Base-by-base conservation (phyloP, 2,888 invertebrate genomes). In the Megaustenia siamemsis region DNA sequence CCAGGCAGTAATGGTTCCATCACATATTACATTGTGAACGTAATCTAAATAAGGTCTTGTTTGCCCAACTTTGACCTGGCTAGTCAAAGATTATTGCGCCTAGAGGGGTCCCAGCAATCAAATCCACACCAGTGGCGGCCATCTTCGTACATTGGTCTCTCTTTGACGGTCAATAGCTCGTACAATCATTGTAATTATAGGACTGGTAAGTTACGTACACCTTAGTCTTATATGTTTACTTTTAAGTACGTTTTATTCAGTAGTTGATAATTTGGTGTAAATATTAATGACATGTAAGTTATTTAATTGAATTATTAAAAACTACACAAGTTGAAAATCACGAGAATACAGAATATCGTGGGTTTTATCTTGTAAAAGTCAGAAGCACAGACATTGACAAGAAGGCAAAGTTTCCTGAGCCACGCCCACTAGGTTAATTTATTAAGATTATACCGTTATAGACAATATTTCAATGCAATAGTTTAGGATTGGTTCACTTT, bases 51-150 rank as follows among this genome's bases (percentile, higher is more conserved):
- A 24, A 40, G 24, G 40, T 8, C 45, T 4, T 71, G n/a, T 21
- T 32, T 69, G 53, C 24, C n/a, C 21, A 24, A 53, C 69, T 12
- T 10, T n/a, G 18, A 43, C 75, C 77, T 73, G 71, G 75, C 79
- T 24, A 66, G 18, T 1, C 8, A 21, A 12, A 8, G 71, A 83
- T 79, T 76, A 75, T n/a, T n/a, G n/a, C 35, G 28, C 73, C 82
- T 86, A 88, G 88, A 86, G 88, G 87, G 88, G 80, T 88, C 82
- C 71, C 10, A 63, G 49, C 71, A 87, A 85, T 86, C 83, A 81
- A 43, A 86, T 84, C 86, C 86, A 83, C 87, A 84, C 87, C 86
- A 85, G 76, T 85, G 78, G 82, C 87, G 82, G 86, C 87, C 86
- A 86, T 87, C 81, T 86, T 87, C 43, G 83, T 81, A 68, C 83